phyloP scores from a whole-genome alignment of 2,797 vertebrate genomes.

The Rhabdomys pumilio region DNA sequence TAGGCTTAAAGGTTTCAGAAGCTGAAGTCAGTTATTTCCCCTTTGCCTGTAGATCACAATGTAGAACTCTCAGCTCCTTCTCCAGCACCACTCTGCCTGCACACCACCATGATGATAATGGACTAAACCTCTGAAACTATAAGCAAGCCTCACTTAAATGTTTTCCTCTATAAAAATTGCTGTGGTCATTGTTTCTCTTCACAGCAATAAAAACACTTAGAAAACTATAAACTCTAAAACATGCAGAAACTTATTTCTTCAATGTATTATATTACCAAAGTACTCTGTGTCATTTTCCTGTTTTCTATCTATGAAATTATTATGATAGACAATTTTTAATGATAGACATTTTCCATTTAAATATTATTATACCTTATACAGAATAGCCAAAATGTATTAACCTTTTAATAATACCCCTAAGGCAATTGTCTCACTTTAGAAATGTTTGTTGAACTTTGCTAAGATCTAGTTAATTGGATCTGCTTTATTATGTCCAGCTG shows the following conservation, averaged over 20 bases:
- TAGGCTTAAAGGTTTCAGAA: background rate
- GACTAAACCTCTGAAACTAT: background rate
- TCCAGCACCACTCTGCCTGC: background rate
- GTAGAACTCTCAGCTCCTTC: background rate
- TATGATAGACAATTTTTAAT: constrained; percentile 49
- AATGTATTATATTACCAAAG: constrained; percentile 26
- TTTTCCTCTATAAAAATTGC: background rate
- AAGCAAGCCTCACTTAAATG: background rate
- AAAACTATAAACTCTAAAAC: constrained; percentile 9
- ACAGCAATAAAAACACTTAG: background rate
- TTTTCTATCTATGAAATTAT: background rate
- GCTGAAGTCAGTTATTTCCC: background rate
- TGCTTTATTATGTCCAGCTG: constrained; percentile 26
- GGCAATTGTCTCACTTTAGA: constrained; percentile 50
- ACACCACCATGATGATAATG: background rate
- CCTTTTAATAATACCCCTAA: constrained; percentile 8
- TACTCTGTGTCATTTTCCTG: background rate
- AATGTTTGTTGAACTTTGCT: constrained; percentile 55
- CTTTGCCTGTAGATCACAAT: background rate
- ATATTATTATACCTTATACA: constrained; percentile 37
- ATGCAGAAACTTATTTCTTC: background rate
- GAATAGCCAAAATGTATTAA: constrained; percentile 34
- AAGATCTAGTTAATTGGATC: constrained; percentile 64
- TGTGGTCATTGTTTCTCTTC: background rate
- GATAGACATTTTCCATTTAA: constrained; percentile 36